Evolutionary conservation across 2,888 invertebrate genomes (phyloP).

Genomic region (Cryptus armator): DNA sequence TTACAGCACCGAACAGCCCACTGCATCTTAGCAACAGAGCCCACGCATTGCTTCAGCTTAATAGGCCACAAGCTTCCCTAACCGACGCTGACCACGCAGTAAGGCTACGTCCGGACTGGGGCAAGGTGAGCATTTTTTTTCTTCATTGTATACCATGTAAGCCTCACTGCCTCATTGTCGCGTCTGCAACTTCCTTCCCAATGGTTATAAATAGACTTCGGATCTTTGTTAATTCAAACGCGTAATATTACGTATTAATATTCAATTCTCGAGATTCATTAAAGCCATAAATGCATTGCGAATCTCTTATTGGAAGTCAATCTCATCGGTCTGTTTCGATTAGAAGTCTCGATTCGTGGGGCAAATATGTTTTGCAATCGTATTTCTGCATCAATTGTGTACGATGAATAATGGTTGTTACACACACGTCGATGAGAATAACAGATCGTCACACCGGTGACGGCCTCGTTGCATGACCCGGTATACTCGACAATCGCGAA

Average conservation of each 20-base stretch:
- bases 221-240: background rate
- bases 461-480: slow-evolving; percentile 58
- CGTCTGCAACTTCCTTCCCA: slow-evolving; percentile 11
- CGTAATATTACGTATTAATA: background rate
- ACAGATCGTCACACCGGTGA: slow-evolving; percentile 34
- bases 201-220: slow-evolving; percentile 24
- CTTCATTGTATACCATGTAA: background rate
- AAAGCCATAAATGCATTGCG: background rate
- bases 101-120: slow-evolving; percentile 88
- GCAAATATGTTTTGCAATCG: slow-evolving; percentile 15
- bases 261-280: background rate
- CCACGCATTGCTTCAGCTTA: slow-evolving; percentile 88
- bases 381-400: too few relatives aligned
- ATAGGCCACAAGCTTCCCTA: slow-evolving; percentile 88
- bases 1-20: slow-evolving; percentile 89
- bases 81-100: slow-evolving; percentile 89
- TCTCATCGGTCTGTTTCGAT: background rate
- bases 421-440: background rate
- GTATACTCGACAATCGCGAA: slow-evolving; percentile 46
- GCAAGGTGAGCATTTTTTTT: slow-evolving; percentile 86
- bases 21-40: slow-evolving; percentile 88
- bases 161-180: background rate
- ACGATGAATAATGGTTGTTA: background rate
- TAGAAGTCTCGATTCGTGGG: background rate
- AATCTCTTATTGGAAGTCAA: background rate